Evolutionary conservation across 2,888 invertebrate species (phyloP).

Genomic region (Drosophila recens): DNA sequence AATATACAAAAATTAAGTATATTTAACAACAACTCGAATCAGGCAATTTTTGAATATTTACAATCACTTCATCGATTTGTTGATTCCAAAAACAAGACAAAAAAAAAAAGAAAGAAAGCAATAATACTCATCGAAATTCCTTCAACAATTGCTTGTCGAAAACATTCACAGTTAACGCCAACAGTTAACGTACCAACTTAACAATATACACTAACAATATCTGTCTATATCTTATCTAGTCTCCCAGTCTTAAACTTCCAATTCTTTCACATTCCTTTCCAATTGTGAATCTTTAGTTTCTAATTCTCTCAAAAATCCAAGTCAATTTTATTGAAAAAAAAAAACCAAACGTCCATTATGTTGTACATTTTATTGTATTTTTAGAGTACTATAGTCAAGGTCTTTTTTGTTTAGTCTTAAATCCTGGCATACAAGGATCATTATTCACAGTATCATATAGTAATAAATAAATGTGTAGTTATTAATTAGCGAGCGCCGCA

Average conservation of each 20-base stretch:
- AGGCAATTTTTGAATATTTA: constrained; percentile 51
- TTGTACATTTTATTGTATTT: constrained; percentile 13
- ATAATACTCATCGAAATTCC: constrained; percentile 14
- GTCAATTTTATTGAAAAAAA: constrained; percentile 1
- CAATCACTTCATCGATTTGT: constrained; percentile 11
- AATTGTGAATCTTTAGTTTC: neutral
- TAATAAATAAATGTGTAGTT: constrained; percentile 19
- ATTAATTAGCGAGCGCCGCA: constrained; percentile 33
- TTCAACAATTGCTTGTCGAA: constrained; percentile 4
- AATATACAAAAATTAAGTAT: constrained; percentile 18
- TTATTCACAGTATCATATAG: constrained; percentile 27
- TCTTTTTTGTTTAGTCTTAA: constrained; percentile 7
- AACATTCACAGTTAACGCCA: neutral
- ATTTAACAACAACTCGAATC: constrained; percentile 18
- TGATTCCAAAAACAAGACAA: neutral
- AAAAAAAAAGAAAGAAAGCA: constrained; percentile 3
- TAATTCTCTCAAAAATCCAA: constrained; percentile 19
- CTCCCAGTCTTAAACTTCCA: neutral
- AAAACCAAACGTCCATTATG: constrained; percentile 32
- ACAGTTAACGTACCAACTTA: neutral
- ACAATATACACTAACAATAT: neutral
- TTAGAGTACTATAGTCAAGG: neutral
- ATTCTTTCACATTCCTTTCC: neutral
- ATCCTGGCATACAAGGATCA: constrained; percentile 4
- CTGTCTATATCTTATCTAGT: constrained; percentile 11